Percentiles rank a stretch among this genome's conserved stretches.
phyloP scores from a whole-genome alignment of 1,140 invertebrate genomes.

The Scaptomyza pallida region DNA sequence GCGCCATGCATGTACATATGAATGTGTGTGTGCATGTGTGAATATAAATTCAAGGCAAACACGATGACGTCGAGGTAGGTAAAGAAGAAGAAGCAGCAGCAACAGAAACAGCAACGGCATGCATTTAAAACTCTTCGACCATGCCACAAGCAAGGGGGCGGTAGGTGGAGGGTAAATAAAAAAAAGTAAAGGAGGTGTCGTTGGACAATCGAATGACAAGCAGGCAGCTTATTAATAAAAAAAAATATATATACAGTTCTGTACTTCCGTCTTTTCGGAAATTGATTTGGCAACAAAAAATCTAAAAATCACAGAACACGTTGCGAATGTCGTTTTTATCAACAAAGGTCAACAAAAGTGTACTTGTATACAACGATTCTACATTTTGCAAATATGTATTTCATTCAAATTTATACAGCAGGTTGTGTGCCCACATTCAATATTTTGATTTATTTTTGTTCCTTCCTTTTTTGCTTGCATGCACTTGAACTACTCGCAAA shows the following conservation, averaged over 20 bases:
- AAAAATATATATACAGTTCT: no score
- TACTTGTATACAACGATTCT: no score
- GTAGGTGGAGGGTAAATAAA: neutral
- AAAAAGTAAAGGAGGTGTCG: neutral
- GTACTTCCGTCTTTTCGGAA: no score
- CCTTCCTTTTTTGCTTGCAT: conserved; percentile 21
- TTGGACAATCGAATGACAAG: neutral
- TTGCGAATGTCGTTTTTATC: conserved; percentile 27
- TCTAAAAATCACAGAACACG: neutral
- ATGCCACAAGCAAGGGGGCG: conserved; percentile 7
- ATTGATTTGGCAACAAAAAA: neutral
- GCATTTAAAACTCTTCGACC: conserved; percentile 35
- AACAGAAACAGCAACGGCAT: conserved; percentile 56
- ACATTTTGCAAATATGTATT: conserved; percentile 11
- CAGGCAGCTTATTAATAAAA: neutral
- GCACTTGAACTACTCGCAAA: conserved; percentile 69
- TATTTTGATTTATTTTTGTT: conserved; percentile 16
- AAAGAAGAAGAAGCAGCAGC: conserved; percentile 54
- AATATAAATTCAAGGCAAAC: conserved; percentile 67
- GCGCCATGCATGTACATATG: conserved; percentile 14
- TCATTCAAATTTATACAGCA: conserved; percentile 28
- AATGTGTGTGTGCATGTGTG: conserved; percentile 11
- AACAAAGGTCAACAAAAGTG: conserved; percentile 41
- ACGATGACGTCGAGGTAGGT: conserved; percentile 63
- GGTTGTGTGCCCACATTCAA: conserved; percentile 17